These are phyloP conservation scores for Bhutanitis thaidina DNA, from an alignment of 2,888 invertebrate genomes.

Conservation along the genomic window DNA sequence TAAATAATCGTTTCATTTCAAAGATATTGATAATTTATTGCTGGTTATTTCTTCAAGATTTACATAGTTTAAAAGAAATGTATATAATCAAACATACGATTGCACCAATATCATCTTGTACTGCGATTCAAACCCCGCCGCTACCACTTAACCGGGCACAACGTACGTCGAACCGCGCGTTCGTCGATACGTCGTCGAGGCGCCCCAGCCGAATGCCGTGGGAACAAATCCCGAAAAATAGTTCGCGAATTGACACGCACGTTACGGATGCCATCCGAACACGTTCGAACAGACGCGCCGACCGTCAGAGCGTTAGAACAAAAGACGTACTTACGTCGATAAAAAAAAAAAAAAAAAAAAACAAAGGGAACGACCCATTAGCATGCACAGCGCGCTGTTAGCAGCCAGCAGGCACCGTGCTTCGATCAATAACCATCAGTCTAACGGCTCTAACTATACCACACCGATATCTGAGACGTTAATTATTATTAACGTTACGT, in stretches of 20 bases:
- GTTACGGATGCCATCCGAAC: slow-evolving; percentile 2
- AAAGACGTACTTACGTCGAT: slow-evolving; percentile 16
- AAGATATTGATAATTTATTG: no score
- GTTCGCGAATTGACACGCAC: slow-evolving; percentile 19
- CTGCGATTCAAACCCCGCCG: no score
- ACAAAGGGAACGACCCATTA: slow-evolving; percentile 33
- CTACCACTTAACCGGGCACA: no score
- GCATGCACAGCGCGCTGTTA: slow-evolving; percentile 40
- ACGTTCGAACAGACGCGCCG: slow-evolving; percentile 7
- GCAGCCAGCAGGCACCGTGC: slow-evolving; percentile 35
- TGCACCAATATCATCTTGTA: no score
- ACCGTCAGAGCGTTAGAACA: slow-evolving; percentile 21
- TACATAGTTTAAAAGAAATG: no score
- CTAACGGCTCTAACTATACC: slow-evolving; percentile 35
- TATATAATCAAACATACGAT: no score
- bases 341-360: slow-evolving; percentile 9
- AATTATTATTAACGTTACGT: slow-evolving; percentile 17
- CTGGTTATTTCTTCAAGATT: no score
- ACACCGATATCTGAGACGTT: slow-evolving; percentile 13
- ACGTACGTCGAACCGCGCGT: no score
- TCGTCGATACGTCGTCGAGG: no score
- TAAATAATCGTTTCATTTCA: no score
- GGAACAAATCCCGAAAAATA: slow-evolving; percentile 8
- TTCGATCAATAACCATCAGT: slow-evolving; percentile 39
- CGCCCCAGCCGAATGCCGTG: slow-evolving; percentile 13